Conservation (phyloP, 2,888 invertebrate species). For the Chymomyza caudatula region DNA sequence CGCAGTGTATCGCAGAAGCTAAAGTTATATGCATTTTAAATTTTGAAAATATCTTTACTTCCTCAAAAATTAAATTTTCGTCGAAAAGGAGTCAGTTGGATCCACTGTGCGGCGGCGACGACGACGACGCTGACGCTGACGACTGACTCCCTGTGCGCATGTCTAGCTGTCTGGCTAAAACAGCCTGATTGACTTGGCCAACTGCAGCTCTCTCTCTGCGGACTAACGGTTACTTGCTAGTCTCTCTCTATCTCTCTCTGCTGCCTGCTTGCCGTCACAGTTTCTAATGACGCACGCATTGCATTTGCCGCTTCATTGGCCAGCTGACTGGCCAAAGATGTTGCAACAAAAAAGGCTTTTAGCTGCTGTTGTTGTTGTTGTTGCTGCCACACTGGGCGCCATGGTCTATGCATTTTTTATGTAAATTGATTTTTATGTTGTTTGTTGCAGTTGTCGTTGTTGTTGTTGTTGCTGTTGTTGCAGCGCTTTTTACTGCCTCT, state of each 20-base stretch:
- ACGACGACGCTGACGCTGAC: no score
- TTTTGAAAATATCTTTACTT: no score
- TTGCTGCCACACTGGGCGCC: conserved; percentile 50
- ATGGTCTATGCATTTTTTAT: conserved; percentile 67
- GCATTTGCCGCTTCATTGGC: conserved; percentile 63
- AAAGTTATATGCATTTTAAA: no score
- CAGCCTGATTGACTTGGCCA: conserved; percentile 43
- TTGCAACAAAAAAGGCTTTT: background rate
- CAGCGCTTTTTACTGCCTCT: conserved; percentile 10
- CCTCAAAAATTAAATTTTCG: no score
- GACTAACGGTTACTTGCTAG: conserved; percentile 47
- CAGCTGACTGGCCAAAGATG: conserved; percentile 54
- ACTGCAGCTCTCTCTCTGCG: conserved; percentile 45
- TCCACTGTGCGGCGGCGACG: no score
- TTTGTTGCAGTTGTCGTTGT: conserved; percentile 9
- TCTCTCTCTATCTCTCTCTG: background rate
- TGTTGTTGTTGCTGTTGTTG: background rate
- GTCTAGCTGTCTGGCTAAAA: conserved; percentile 37
- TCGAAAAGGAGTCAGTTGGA: no score
- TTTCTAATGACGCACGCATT: conserved; percentile 61
- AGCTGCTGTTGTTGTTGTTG: background rate
- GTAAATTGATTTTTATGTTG: conserved; percentile 66
- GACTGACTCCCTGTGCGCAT: conserved; percentile 28
- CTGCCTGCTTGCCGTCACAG: conserved; percentile 23
- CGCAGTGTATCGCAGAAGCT: no score